Evolutionary conservation across 2,113 vertebrate genomes (phyloP), one percentile per base, ranked within the genome.

Genomic region (Patagioenas fasciata): DNA sequence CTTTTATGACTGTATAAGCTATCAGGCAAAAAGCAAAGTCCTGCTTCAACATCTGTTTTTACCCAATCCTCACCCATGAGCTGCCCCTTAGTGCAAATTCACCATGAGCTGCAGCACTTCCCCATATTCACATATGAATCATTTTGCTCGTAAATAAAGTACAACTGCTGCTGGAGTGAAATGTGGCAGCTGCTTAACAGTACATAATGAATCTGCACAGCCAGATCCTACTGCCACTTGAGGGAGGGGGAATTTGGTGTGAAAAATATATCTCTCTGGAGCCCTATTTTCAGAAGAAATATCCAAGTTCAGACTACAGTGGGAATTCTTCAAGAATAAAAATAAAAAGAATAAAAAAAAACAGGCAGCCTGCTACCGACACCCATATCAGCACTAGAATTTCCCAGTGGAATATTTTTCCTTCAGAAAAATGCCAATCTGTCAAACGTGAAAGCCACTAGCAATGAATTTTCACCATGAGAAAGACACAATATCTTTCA

Each of bases 131-230:
- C 85, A 77, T 42, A 87, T 65, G 89, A 88, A 93, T 92, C 34
- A 94, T 89, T 95, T 94, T 60, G 64, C 70, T 95, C 36, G 11
- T 83, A 95, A 96, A 88, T 93, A 80, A 96, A 88, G 51, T 80
- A 89, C 80, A 83, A 88, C 80, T 89, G 93, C 78, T 95, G 79
- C 73, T 20, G 31, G 73, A 82, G 81, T 66, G 88, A 90, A 91
- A 73, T 25, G 71, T 80, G 87, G 91, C 94, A 96, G 85, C 93
- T 91, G 88, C 81, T 92, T 91, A 96, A 85, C 88, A 72, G 64
- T 11, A 42, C 81, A 58, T 89, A 95, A 89, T 50, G 71, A 95
- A 95, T 73, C 36, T 23, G 3, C 56, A 72, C 57, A 88, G 91
- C 70, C 74, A 60, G 67, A 94, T 84, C 51, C 66, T 61, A 58